A percentile compares a stretch with the other conserved stretches of the same genome.
phyloP scores from a whole-genome alignment of 2,888 invertebrate species.

The Epirrhoe alternata region DNA sequence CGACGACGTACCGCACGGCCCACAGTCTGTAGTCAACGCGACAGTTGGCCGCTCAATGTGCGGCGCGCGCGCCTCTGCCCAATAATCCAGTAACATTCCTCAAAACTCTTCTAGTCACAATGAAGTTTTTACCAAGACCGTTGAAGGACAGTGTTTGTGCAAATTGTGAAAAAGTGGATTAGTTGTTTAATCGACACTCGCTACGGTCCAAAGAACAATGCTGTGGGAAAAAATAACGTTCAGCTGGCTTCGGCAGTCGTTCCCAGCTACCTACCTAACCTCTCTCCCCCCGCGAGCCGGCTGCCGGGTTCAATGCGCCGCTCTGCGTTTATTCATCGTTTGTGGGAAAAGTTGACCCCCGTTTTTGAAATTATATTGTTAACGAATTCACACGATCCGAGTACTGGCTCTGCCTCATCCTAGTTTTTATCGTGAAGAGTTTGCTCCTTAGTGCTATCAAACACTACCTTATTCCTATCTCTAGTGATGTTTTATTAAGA shows the following conservation, averaged over 20 bases:
- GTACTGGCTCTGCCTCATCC: slow-evolving; percentile 69
- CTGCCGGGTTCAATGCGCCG: slow-evolving; percentile 85
- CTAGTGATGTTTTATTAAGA: background rate
- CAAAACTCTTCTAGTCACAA: slow-evolving; percentile 68
- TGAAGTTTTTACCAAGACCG: slow-evolving; percentile 59
- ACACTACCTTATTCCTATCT: slow-evolving; percentile 3
- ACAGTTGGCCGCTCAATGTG: slow-evolving; percentile 76
- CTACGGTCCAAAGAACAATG: slow-evolving; percentile 84
- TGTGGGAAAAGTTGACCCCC: slow-evolving; percentile 86
- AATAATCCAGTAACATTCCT: slow-evolving; percentile 64
- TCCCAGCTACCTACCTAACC: slow-evolving; percentile 82
- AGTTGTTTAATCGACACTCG: slow-evolving; percentile 66
- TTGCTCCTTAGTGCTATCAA: slow-evolving; percentile 24
- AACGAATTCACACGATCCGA: slow-evolving; percentile 82
- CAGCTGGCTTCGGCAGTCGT: slow-evolving; percentile 84
- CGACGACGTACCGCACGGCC: slow-evolving; percentile 62
- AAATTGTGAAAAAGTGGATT: slow-evolving; percentile 63
- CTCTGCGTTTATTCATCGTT: slow-evolving; percentile 84
- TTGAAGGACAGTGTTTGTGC: slow-evolving; percentile 56
- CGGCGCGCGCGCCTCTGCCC: slow-evolving; percentile 78
- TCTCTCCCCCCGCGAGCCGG: slow-evolving; percentile 79
- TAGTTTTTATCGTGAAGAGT: slow-evolving; percentile 45
- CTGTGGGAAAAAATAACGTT: slow-evolving; percentile 87
- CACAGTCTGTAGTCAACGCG: slow-evolving; percentile 68
- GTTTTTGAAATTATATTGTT: slow-evolving; percentile 81